phyloP scores from a whole-genome alignment of 2,888 invertebrate species.

The Eupithecia subumbrata region DNA sequence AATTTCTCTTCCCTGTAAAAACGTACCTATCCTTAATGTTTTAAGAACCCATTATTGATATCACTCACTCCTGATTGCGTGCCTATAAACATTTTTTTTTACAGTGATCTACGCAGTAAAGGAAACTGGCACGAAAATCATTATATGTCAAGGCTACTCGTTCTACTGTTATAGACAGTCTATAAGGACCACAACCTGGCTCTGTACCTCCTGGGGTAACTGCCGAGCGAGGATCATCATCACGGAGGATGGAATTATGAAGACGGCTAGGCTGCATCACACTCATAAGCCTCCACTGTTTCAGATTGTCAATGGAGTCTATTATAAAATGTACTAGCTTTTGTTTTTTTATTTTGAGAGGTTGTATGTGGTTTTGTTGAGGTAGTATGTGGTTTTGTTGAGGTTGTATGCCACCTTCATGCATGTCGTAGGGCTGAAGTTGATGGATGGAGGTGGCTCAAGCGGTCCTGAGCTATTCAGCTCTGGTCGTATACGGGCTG shows the following conservation, averaged over 20 bases:
- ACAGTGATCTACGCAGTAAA: conserved; percentile 1
- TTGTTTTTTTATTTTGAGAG: background rate
- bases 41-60: background rate
- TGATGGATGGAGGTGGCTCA: too few species aligned
- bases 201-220: background rate
- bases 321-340: conserved; percentile 16
- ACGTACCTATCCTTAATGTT: background rate
- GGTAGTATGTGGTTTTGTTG: too few species aligned
- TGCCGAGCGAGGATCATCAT: background rate
- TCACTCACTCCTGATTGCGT: background rate
- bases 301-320: conserved; percentile 28
- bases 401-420: too few species aligned
- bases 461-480: too few species aligned
- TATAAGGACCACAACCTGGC: background rate
- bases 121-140: background rate
- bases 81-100: background rate
- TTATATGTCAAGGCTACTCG: background rate
- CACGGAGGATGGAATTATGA: conserved; percentile 7
- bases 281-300: conserved; percentile 14
- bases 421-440: too few species aligned
- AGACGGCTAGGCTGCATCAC: conserved; percentile 16
- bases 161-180: conserved; percentile 13
- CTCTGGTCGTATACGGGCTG: too few species aligned
- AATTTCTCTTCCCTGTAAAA: background rate
- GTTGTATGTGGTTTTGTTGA: too few species aligned